phyloP scores from a whole-genome alignment of 2,797 vertebrate species.

The Chrosomus eos region DNA sequence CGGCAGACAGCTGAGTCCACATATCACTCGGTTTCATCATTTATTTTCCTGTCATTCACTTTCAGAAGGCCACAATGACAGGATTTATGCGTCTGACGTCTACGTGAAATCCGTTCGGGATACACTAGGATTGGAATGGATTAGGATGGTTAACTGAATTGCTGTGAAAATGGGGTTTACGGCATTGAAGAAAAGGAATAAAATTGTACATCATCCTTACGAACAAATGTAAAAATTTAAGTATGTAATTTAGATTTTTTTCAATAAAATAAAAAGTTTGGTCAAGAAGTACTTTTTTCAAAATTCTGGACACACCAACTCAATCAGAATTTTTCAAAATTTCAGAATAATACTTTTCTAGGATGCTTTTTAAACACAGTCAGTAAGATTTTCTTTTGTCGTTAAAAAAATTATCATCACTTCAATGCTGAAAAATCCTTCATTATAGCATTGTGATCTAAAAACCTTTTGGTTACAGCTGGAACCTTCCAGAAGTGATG shows the following conservation, averaged over 20 bases:
- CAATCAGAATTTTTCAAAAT: not conserved
- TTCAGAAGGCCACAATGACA: constrained; percentile 1
- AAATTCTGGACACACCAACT: not conserved
- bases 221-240: not conserved
- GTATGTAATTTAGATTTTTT: not conserved
- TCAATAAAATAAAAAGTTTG: too few relatives aligned
- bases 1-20: constrained; percentile 27
- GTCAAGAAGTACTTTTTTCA: not conserved
- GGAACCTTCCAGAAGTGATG: constrained; percentile 36
- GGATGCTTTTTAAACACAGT: not conserved
- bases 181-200: not conserved
- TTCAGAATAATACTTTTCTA: not conserved
- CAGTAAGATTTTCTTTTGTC: not conserved
- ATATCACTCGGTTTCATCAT: constrained; percentile 22
- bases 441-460: not conserved
- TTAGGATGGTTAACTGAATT: constrained; percentile 4
- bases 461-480: not conserved
- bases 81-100: constrained; percentile 4
- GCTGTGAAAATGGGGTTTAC: not conserved
- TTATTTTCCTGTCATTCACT: constrained; percentile 24
- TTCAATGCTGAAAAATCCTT: not conserved
- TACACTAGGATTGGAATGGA: constrained; percentile 13
- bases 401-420: not conserved
- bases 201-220: not conserved
- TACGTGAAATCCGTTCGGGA: constrained; percentile 1